Percentiles rank a stretch among this genome's conserved stretches.
phyloP scores from a whole-genome alignment of 1,140 invertebrate genomes.

The Magallana gigas region DNA sequence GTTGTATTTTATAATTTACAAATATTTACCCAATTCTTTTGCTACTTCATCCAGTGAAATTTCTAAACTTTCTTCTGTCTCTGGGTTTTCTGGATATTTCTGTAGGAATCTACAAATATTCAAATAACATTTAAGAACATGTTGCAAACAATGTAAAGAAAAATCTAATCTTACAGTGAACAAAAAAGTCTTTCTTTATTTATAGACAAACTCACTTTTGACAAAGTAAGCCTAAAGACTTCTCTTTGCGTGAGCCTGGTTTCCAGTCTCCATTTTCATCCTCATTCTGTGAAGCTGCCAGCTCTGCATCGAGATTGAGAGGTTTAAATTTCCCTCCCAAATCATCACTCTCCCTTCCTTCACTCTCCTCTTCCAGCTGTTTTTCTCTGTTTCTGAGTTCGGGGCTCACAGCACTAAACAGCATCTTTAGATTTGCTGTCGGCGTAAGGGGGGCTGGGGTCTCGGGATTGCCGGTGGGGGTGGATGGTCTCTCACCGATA shows the following conservation, averaged over 20 bases:
- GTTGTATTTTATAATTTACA: neutral
- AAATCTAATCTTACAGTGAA: neutral
- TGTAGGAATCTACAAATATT: constrained; percentile 75
- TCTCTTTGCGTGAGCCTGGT: constrained; percentile 76
- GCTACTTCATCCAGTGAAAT: constrained; percentile 78
- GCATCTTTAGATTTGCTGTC: constrained; percentile 78
- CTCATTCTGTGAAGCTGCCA: constrained; percentile 61
- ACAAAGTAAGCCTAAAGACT: constrained; percentile 79
- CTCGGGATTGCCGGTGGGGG: constrained; percentile 55
- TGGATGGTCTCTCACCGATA: constrained; percentile 41
- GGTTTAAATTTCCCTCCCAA: constrained; percentile 36
- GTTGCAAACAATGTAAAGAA: too few relatives aligned
- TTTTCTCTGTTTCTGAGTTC: constrained; percentile 74
- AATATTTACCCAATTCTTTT: constrained; percentile 74
- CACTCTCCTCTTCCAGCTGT: constrained; percentile 59
- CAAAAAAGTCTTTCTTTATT: neutral
- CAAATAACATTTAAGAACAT: neutral
- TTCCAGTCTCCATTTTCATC: constrained; percentile 58
- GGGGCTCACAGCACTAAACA: constrained; percentile 78
- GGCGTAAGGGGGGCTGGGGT: constrained; percentile 74
- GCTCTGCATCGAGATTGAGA: constrained; percentile 49
- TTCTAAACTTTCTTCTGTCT: constrained; percentile 63
- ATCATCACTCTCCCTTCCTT: constrained; percentile 48
- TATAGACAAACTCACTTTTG: constrained; percentile 71
- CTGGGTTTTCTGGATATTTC: constrained; percentile 76